Evolutionary conservation across 2,797 vertebrate genomes (phyloP).

Genomic region (Leptoclinus maculatus): DNA sequence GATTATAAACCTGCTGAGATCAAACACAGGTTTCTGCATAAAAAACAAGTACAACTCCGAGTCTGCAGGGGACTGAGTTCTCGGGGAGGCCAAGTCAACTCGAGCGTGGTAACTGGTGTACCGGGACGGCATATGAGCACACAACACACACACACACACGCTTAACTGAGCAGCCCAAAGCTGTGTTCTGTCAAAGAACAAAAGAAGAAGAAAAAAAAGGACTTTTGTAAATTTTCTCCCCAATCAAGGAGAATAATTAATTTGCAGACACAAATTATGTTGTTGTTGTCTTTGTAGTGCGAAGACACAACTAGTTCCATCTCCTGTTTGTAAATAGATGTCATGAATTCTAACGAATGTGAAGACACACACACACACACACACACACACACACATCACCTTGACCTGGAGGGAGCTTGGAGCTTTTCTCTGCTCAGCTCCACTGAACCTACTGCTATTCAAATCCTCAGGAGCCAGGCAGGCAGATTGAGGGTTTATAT

Average conservation of each 20-base stretch:
- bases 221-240: conserved; percentile 64
- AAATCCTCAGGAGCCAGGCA: conserved; percentile 15
- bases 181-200: conserved; percentile 47
- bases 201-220: conserved; percentile 9
- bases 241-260: conserved; percentile 80
- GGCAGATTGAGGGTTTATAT: neutral
- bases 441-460: conserved; percentile 1
- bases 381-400: neutral
- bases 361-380: conserved; percentile 2
- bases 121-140: conserved; percentile 21
- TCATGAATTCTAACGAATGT: conserved; percentile 62
- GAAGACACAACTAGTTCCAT: conserved; percentile 48
- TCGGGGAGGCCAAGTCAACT: conserved; percentile 7
- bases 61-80: neutral
- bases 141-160: conserved; percentile 2
- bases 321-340: conserved; percentile 41
- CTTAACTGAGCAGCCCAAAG: conserved; percentile 39
- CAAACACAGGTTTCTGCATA: conserved; percentile 31
- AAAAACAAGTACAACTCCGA: neutral
- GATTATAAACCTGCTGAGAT: conserved; percentile 42
- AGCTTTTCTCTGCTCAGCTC: conserved; percentile 6
- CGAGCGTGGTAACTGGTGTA: conserved; percentile 4
- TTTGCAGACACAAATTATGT: conserved; percentile 67
- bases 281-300: conserved; percentile 49
- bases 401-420: conserved; percentile 20